Base-by-base conservation (phyloP, 2,888 invertebrate species). In the Poecilus cupreus region DNA sequence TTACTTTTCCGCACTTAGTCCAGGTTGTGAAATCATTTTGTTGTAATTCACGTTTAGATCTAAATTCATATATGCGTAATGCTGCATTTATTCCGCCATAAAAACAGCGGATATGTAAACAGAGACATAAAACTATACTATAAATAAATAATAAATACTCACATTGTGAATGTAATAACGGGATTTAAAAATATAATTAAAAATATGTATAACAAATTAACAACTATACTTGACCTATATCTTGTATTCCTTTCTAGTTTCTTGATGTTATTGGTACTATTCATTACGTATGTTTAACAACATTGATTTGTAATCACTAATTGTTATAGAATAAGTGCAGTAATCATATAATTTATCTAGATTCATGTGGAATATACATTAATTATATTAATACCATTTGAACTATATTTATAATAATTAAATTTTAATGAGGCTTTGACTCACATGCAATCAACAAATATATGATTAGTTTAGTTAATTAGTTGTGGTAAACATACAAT, bases 1-100 rank as follows among this genome's bases (percentile, higher is more conserved):
- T 68, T 68, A 68, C 60, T 68, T 64, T 37, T 68, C 64, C 37
- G 64, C 64, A 32, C 32, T 18, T 37, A 68, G 13, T 16, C 18
- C 11, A 60, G 3, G 64, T 68, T 68, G 18, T 18, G 32, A 10
- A 68, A 68, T 68, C 64, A 68, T 68, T 51, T 13, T 51, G 51
- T 3, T 51, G 18, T 51, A 51, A 18, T 51, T 5, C 32, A 32
- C 32, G 10, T 43, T 10, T 1, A 43, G 11, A 43, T 43, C n/a
- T n/a, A 43, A n/a, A n/a, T 43, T 10, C 11, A 43, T 43, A 13
- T 51, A 16, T 18, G 3, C 11, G 18, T 18, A 51, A 18, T 51
- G 18, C 5, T 51, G 11, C 10, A 43, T 43, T 43, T n/a, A 43
- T 43, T 43, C 8, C 11, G 13, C 51, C 10, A 51, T 51, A 51